These are phyloP conservation scores for Tetropium fuscum DNA, from an alignment of 2,888 invertebrate genomes.

Conservation along the genomic window DNA sequence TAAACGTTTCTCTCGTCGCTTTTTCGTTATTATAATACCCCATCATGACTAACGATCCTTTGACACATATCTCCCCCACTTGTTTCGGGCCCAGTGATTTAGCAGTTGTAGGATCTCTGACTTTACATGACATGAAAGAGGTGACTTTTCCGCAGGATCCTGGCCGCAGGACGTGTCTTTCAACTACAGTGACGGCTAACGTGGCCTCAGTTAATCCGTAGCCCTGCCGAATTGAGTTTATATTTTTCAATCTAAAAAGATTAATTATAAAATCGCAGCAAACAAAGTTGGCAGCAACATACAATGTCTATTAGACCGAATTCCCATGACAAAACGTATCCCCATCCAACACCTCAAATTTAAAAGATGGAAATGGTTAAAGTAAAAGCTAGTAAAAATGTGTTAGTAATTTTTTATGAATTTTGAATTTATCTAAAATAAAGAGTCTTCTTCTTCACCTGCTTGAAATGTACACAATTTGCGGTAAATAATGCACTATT, in stretches of 20 bases:
- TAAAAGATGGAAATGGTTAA: too few species aligned
- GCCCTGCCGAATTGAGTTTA: conserved; percentile 68
- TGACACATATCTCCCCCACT: conserved; percentile 85
- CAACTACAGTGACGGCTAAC: conserved; percentile 66
- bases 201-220: conserved; percentile 87
- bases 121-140: conserved; percentile 72
- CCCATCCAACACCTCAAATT: too few species aligned
- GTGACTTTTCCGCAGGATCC: conserved; percentile 76
- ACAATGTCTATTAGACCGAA: too few species aligned
- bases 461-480: too few species aligned
- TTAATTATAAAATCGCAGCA: neutral
- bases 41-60: conserved; percentile 72
- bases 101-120: conserved; percentile 73
- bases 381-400: too few species aligned
- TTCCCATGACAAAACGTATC: too few species aligned
- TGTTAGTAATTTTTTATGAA: too few species aligned
- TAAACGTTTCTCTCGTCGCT: conserved; percentile 74
- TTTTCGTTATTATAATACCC: conserved; percentile 78
- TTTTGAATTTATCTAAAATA: too few species aligned
- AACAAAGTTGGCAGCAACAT: too few species aligned
- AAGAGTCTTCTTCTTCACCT: too few species aligned
- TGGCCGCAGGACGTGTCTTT: conserved; percentile 59
- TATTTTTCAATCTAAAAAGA: conserved; percentile 39
- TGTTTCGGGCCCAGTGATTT: conserved; percentile 70
- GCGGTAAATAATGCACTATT: too few species aligned